Percentiles rank a stretch among this genome's conserved stretches.
Conservation (phyloP, 2,113 vertebrate species). For the Syngnathoides biaculeatus region DNA sequence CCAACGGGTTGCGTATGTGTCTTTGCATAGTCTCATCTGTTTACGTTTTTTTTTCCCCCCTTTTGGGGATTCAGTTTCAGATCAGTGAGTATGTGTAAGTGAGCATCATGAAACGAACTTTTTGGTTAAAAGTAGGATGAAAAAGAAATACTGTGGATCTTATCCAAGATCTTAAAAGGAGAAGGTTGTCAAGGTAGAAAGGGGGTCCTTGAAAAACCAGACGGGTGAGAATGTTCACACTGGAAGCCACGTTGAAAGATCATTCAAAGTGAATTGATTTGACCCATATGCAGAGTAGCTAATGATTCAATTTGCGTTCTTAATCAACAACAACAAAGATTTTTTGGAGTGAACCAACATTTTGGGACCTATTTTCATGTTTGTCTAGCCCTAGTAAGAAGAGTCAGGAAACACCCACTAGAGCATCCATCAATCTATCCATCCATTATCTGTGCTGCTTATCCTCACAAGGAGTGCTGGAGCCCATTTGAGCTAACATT, state of each 20-base stretch:
- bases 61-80: conserved; percentile 40
- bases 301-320: conserved; percentile 22
- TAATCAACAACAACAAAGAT: conserved; percentile 18
- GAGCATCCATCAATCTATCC: too few relatives aligned
- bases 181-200: conserved; percentile 21
- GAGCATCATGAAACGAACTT: conserved; percentile 27
- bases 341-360: conserved; percentile 1
- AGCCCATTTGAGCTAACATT: too few relatives aligned
- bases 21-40: not conserved
- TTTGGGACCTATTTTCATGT: not conserved
- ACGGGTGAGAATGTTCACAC: conserved; percentile 19
- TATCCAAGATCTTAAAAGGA: conserved; percentile 29
- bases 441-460: too few relatives aligned
- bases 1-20: not conserved
- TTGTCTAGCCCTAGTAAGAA: too few relatives aligned
- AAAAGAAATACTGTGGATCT: conserved; percentile 22
- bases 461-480: too few relatives aligned
- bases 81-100: conserved; percentile 33
- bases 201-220: conserved; percentile 48
- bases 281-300: conserved; percentile 51
- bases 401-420: too few relatives aligned
- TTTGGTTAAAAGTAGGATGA: conserved; percentile 13
- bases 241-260: conserved; percentile 40
- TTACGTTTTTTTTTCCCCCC: conserved; percentile 26
- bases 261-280: conserved; percentile 53